Percentiles rank a stretch among this genome's conserved stretches.
phyloP scores from a whole-genome alignment of 2,113 vertebrate genomes.

The Grallaria varia region DNA sequence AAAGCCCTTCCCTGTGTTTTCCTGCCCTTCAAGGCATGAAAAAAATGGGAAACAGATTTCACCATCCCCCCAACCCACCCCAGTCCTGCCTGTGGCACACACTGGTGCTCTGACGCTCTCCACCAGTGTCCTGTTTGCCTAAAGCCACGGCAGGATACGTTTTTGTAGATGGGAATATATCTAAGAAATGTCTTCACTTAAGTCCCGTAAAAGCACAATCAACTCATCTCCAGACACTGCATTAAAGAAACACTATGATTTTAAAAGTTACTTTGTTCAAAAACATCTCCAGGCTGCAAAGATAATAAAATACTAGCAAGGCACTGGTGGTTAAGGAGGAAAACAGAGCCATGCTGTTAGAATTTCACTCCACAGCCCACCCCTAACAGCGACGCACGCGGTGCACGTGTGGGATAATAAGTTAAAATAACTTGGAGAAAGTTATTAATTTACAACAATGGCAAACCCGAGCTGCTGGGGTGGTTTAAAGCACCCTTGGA shows the following conservation, averaged over 20 bases:
- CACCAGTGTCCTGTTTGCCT: not conserved
- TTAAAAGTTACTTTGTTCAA: constrained; percentile 19
- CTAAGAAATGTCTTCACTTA: not conserved
- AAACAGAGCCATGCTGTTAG: not conserved
- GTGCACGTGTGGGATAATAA: not conserved
- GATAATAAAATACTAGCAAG: not conserved
- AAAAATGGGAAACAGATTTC: accelerated
- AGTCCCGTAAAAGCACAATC: not conserved
- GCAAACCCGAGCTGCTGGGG: not conserved
- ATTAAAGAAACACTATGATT: not conserved
- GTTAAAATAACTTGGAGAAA: not conserved
- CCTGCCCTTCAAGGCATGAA: not conserved
- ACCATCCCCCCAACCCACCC: accelerated
- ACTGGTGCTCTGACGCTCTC: not conserved
- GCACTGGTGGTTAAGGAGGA: not conserved
- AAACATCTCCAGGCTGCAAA: constrained; percentile 14
- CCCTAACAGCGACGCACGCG: not conserved
- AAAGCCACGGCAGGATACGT: not conserved
- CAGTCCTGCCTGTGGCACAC: not conserved
- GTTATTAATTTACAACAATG: not conserved
- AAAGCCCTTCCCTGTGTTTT: accelerated
- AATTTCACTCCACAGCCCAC: not conserved
- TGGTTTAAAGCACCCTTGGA: not conserved
- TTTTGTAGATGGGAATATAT: not conserved
- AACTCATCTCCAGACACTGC: not conserved